phyloP scores from a whole-genome alignment of 1,140 invertebrate species.

The Amphibalanus amphitrite region DNA sequence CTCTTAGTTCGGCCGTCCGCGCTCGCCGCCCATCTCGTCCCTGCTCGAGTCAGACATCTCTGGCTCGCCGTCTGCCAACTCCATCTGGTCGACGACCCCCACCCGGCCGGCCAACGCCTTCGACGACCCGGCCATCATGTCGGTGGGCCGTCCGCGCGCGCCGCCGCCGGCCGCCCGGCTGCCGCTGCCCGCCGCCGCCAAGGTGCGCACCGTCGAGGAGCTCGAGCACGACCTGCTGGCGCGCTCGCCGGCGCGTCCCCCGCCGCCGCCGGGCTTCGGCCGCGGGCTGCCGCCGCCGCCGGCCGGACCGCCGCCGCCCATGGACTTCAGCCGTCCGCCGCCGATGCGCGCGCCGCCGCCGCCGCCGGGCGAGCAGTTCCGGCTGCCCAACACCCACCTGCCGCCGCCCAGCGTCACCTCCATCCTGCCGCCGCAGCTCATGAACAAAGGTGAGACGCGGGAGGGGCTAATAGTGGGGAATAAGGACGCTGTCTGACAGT shows the following conservation, averaged over 20 bases:
- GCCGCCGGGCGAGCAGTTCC: neutral
- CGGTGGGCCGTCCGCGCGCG: neutral
- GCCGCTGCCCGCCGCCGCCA: neutral
- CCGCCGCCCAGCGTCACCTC: neutral
- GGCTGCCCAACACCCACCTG: neutral
- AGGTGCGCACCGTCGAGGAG: slow-evolving; percentile 3
- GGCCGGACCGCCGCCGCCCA: too few relatives aligned
- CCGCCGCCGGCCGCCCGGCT: too few relatives aligned
- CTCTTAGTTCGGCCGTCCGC: neutral
- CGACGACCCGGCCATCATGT: neutral
- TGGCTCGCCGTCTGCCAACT: neutral
- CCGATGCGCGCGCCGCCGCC: neutral
- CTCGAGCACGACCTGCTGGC: neutral
- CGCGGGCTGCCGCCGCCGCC: neutral
- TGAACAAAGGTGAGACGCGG: neutral
- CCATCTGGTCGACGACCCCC: neutral
- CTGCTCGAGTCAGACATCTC: neutral
- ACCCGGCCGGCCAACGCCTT: neutral
- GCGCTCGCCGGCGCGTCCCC: too few relatives aligned
- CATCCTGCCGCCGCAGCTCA: neutral
- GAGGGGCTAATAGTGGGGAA: too few relatives aligned
- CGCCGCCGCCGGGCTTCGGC: neutral
- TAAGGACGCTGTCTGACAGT: too few relatives aligned
- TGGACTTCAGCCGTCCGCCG: neutral
- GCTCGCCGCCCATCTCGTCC: neutral